These are phyloP conservation scores for Crotalus helleri DNA, from an alignment of 2,113 vertebrate species.

Conservation along the genomic window DNA sequence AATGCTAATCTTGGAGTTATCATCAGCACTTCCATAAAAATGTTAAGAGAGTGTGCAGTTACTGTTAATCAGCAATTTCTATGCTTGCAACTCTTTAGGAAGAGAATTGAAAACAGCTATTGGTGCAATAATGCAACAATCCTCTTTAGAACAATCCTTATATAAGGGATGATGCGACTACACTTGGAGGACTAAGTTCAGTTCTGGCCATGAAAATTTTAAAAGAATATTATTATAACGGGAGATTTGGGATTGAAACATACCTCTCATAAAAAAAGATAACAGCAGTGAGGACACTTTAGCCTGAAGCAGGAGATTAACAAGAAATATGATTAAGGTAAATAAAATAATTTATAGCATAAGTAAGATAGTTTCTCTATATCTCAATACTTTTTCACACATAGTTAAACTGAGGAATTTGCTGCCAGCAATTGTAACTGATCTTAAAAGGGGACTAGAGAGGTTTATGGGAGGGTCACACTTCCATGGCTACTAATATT, in stretches of 20 bases:
- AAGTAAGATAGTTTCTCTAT: not conserved
- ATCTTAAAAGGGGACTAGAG: not conserved
- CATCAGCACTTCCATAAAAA: not conserved
- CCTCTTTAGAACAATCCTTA: not conserved
- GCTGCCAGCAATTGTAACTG: not conserved
- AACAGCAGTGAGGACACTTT: not conserved
- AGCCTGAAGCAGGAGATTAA: not conserved
- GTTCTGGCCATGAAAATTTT: not conserved
- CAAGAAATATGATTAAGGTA: not conserved
- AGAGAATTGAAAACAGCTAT: not conserved
- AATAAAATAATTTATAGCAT: not conserved
- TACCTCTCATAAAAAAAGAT: not conserved
- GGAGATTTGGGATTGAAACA: not conserved
- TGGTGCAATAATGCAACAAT: not conserved
- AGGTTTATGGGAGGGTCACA: not conserved
- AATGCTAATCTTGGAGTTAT: not conserved
- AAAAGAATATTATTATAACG: not conserved
- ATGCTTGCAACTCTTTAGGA: not conserved
- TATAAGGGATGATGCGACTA: not conserved
- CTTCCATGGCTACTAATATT: not conserved
- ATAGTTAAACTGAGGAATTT: not conserved
- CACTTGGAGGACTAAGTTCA: not conserved
- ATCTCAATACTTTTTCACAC: not conserved
- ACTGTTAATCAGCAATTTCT: not conserved
- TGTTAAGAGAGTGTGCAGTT: not conserved